Evolutionary conservation across 2,797 vertebrate genomes (phyloP).

Genomic region (Neosilurus hyrtlii): DNA sequence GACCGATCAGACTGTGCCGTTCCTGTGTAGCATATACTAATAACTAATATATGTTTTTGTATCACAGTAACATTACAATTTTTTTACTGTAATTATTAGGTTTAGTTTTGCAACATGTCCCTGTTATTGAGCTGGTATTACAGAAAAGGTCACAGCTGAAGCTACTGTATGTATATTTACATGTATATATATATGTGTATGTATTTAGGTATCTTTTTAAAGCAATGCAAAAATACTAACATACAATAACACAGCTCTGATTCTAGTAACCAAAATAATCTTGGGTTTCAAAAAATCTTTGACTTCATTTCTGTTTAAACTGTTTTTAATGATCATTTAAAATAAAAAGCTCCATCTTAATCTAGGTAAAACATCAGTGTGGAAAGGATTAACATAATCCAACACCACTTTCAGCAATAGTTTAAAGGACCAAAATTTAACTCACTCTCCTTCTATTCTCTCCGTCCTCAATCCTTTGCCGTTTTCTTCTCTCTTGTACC

Average conservation of each 20-base stretch:
- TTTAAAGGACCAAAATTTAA: constrained; percentile 2
- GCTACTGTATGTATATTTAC: too few species aligned
- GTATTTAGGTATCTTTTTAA: neutral
- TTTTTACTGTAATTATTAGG: neutral
- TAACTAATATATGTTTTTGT: neutral
- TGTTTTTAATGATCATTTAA: neutral
- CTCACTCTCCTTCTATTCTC: constrained; percentile 91
- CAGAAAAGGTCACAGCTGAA: neutral
- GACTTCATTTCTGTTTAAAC: neutral
- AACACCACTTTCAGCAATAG: neutral
- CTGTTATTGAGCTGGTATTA: too few species aligned
- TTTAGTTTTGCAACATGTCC: neutral
- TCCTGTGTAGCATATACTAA: too few species aligned
- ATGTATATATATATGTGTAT: neutral
- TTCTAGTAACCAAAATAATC: neutral
- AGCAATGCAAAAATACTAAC: neutral
- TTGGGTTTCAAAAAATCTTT: neutral
- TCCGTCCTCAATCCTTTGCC: constrained; percentile 90
- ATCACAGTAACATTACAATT: neutral
- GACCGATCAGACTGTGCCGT: too few species aligned
- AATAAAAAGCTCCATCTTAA: neutral
- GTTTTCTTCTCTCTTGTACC: constrained; percentile 91
- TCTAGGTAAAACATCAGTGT: neutral
- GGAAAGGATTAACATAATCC: neutral
- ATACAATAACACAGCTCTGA: neutral